Evolutionary conservation across 2,888 invertebrate genomes (phyloP), one percentile per base, ranked within the genome.

Genomic region (Mythimna albipuncta): DNA sequence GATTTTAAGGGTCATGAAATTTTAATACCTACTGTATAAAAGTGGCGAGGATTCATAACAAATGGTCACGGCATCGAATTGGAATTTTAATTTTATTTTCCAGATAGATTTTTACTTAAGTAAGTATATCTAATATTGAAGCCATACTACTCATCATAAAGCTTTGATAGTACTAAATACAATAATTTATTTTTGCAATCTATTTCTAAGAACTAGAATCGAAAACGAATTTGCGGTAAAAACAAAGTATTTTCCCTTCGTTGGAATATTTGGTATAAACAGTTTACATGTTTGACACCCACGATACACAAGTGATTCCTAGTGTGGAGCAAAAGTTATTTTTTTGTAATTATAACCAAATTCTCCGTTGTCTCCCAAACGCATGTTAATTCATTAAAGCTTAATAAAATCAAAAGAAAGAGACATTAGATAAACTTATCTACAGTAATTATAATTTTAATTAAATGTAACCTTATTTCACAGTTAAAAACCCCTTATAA

Each of bases 1-100:
- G 58, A 82, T 67, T 82, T 69, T 62, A 67, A 67, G 73, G 66
- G 13, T 67, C 67, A 78, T 68, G 1, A 73, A 80, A 62, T 69
- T 80, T 80, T 75, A 74, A 65, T 38, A 61, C 32, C 32, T 32
- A 32, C 61, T 52, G 7, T 19, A n/a, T 54, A 52, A 66, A 69
- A 26, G 21, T 26, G 35, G 2, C 44, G 58, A 55, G 47, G 26
- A 50, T 55, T 7, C 38, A 38, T 64, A 64, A 57, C 21, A 11
- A 44, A 44, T 44, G 11, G 2, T 70, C 44, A 38, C 13, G 19
- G 13, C 26, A 32, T 38, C 35, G 4, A 13, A 16, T 35, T 50
- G 32, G 38, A 59, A 38, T 59, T 38, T 59, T n/a, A n/a, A 6
- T 59, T 6, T n/a, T 13, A 19, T 16, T 47, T 59, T 59, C 38